A percentile compares a stretch with the other conserved stretches of the same genome.
Evolutionary conservation across 2,888 invertebrate species (phyloP).

Genomic region (Eupithecia pulchellata): DNA sequence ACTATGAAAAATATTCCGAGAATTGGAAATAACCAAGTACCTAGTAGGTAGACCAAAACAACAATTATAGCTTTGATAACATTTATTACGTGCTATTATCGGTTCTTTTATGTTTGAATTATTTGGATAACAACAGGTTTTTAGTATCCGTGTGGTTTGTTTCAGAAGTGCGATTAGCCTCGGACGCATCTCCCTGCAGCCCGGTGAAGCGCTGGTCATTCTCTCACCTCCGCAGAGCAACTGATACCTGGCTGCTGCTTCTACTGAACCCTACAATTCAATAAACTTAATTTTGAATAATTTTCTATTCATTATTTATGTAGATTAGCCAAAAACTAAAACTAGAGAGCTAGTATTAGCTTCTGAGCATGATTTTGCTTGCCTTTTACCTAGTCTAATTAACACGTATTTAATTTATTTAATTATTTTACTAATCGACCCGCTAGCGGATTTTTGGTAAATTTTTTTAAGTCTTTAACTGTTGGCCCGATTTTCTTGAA

Average conservation of each 20-base stretch:
- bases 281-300: neutral
- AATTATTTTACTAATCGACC: too few species aligned
- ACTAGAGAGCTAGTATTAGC: neutral
- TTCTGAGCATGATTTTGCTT: neutral
- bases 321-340: neutral
- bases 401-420: too few species aligned
- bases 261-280: neutral
- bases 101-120: neutral
- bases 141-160: slow-evolving; percentile 8
- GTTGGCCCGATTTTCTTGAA: too few species aligned
- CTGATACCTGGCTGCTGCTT: neutral
- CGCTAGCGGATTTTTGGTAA: too few species aligned
- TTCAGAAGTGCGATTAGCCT: slow-evolving; percentile 51
- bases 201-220: slow-evolving; percentile 63
- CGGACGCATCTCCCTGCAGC: slow-evolving; percentile 50
- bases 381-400: too few species aligned
- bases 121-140: neutral
- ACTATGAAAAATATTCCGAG: neutral
- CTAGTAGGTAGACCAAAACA: neutral
- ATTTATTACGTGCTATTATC: neutral
- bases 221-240: slow-evolving; percentile 46
- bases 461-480: too few species aligned
- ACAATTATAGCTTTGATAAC: neutral
- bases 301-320: neutral
- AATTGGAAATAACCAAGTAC: neutral